Evolutionary conservation across 2,888 invertebrate genomes (phyloP), one percentile per base, ranked within the genome.

Genomic region (Congeria kusceri): DNA sequence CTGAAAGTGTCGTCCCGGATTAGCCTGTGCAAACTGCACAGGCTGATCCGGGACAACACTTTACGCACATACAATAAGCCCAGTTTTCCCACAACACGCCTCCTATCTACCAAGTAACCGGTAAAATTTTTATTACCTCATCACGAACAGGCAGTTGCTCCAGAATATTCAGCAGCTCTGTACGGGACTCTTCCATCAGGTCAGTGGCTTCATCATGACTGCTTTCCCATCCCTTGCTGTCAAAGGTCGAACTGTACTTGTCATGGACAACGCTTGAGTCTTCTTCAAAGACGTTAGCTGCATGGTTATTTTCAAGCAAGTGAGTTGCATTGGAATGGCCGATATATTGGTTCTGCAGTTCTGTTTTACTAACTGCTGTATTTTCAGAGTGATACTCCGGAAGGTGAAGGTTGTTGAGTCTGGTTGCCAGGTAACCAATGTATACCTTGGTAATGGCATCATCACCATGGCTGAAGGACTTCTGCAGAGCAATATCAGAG

Each of bases 371-470:
- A 39, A 15, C 15, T 39, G 39, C 39, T 39, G 39, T 39, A 11
- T 39, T 39, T 39, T 39, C 39, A 13, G 39, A 39, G 13, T 15
- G 13, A 39, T 39, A 39, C 39, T 39, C 39, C 9, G 23, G 53
- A 5, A 4, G 27, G 32, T 46, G 23, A 15, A 86, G 32, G 18
- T 78, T 79, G 79, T 91, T 91, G 32, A 91, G 85, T 49, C 86
- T 83, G 44, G 79, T 71, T 25, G 90, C 89, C 59, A 90, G 77
- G 76, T 89, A 85, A 32, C 86, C 79, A 47, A 89, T 84, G 74
- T 87, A 86, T 5, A 89, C 87, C 47, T 90, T 87, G 25, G 87
- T 84, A 58, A 86, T 83, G 20, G 87, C 80, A 81, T 87, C 86
- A 69, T 91, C 84, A 9, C 89, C 88, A 63, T 81, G 61, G 29